Evolutionary conservation across 2,888 invertebrate genomes (phyloP), one percentile per base, ranked within the genome.

Genomic region (Polydrusus cervinus): DNA sequence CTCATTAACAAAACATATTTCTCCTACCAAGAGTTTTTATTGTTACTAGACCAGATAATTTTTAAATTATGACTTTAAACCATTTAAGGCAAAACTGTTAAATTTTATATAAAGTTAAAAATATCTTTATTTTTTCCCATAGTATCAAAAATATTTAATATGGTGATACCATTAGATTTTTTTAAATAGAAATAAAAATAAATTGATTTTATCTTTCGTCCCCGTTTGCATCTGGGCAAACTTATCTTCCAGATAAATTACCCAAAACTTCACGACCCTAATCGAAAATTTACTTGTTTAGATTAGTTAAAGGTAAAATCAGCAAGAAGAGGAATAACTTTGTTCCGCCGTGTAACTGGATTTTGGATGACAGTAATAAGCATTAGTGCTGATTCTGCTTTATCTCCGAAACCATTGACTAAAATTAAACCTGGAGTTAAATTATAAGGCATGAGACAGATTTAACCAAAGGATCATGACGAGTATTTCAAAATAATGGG

Each of bases 351-450:
- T 57, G 55, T 72, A 67, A 72, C 64, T 72, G 72, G 72, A 72
- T 72, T 72, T 20, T 65, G 55, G 72, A 65, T 72, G 67, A 71
- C 25, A 57, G 72, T 66, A 72, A 72, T 72, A 64, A 65, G 64
- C 66, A 60, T 57, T 64, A 72, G 64, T 72, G 72, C 60, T 67
- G 72, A 72, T 72, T 72, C 65, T 57, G 72, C 55, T 67, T 57
- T 67, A 60, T 72, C 61, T 64, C 38, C 30, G 10, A 34, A 38
- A 47, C 51, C 61, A 68, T 68, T 57, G 68, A 68, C 43, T 57
- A 57, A 68, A 57, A 68, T 68, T 68, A 68, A 68, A 68, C 60
- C 57, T 55, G 16, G 47, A 43, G 55, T 53, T 55, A 53, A 53
- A 53, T 67, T 55, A 53, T 14, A 40, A 30, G 40, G 43, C 40